Percentiles rank a stretch among this genome's conserved stretches.
Conservation (phyloP, 2,797 vertebrate species). For the Miichthys miiuy region DNA sequence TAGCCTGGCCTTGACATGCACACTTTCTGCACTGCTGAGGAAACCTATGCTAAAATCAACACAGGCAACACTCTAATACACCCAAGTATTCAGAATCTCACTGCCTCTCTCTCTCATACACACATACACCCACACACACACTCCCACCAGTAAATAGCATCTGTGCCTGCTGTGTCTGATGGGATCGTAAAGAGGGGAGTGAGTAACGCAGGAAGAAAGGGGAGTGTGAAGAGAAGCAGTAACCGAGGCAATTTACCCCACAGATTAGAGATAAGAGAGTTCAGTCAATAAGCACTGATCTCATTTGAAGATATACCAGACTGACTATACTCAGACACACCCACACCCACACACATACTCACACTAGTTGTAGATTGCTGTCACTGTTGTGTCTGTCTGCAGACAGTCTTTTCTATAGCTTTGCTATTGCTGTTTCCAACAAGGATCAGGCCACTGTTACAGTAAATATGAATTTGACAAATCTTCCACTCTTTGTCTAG, state of each 20-base stretch:
- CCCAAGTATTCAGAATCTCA: slow-evolving; percentile 21
- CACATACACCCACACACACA: background rate
- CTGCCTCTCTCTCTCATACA: slow-evolving; percentile 3
- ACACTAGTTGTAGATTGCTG: slow-evolving; percentile 29
- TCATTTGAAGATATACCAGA: slow-evolving; percentile 84
- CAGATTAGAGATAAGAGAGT: slow-evolving; percentile 86
- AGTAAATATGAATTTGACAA: slow-evolving; percentile 66
- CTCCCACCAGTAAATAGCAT: slow-evolving; percentile 76
- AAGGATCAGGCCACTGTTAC: slow-evolving; percentile 56
- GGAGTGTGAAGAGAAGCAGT: slow-evolving; percentile 74
- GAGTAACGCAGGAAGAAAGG: slow-evolving; percentile 70
- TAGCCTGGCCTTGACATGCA: background rate
- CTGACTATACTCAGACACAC: slow-evolving; percentile 52
- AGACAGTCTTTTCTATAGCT: slow-evolving; percentile 52
- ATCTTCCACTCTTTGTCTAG: slow-evolving; percentile 20
- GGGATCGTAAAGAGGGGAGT: slow-evolving; percentile 79
- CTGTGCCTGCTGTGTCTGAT: slow-evolving; percentile 74
- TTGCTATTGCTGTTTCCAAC: slow-evolving; percentile 11
- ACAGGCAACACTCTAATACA: slow-evolving; percentile 29
- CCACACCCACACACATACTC: slow-evolving; percentile 37
- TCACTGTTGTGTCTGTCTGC: slow-evolving; percentile 34
- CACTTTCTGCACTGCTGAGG: background rate
- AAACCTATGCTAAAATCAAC: slow-evolving; percentile 2
- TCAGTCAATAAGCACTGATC: slow-evolving; percentile 86
- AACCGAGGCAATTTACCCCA: slow-evolving; percentile 83